A percentile compares a stretch with the other conserved stretches of the same genome.
These are phyloP conservation scores for Ommatoiulus sabulosus DNA, from an alignment of 2,888 invertebrate genomes.

Conservation along the genomic window DNA sequence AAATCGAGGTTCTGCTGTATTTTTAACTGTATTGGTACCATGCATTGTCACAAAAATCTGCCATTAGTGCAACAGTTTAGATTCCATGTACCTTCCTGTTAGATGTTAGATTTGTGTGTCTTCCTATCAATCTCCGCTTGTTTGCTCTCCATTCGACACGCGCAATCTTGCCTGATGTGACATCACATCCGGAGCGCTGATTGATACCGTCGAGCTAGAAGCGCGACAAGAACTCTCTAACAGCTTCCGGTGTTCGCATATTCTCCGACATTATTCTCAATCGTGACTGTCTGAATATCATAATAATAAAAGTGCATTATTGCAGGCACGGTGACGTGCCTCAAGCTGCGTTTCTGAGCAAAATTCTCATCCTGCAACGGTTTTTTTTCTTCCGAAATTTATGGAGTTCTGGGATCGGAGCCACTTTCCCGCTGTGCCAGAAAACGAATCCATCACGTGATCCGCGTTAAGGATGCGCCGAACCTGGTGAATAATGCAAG, in stretches of 20 bases:
- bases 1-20: no score
- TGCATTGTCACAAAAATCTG: no score
- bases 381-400: background rate
- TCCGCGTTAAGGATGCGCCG: background rate
- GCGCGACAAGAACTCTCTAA: background rate
- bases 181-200: constrained; percentile 39
- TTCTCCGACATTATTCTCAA: background rate
- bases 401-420: background rate
- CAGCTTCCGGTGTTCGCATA: constrained; percentile 24
- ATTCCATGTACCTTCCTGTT: no score
- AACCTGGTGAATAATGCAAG: constrained; percentile 19
- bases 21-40: no score
- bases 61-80: no score
- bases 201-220: constrained; percentile 34
- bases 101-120: no score
- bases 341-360: background rate
- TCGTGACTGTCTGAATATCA: constrained; percentile 22
- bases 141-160: background rate
- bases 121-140: background rate
- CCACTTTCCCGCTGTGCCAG: background rate
- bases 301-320: constrained; percentile 8
- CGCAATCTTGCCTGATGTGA: constrained; percentile 5
- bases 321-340: constrained; percentile 2
- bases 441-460: constrained; percentile 38
- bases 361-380: background rate